Evolutionary conservation across 2,113 vertebrate genomes (phyloP).

Genomic region (Raja brachyura): DNA sequence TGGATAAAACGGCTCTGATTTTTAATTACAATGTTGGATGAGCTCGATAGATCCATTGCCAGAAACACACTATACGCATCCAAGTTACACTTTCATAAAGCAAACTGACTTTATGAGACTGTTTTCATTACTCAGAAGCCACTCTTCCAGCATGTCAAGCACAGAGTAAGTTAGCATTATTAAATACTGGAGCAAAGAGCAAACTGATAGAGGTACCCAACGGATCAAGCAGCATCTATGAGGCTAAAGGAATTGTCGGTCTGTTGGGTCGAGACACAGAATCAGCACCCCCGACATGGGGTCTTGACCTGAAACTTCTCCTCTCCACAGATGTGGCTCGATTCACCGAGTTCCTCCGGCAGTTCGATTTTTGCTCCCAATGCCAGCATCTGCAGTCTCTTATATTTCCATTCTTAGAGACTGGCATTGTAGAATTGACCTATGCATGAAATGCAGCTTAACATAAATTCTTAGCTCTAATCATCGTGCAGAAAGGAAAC

Average conservation of each 20-base stretch:
- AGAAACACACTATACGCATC: not conserved
- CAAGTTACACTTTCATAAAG: not conserved
- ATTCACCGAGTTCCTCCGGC: no score
- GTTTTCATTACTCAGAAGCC: not conserved
- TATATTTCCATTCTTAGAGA: not conserved
- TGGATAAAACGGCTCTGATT: not conserved
- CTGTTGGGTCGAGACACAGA: no score
- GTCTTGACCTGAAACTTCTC: no score
- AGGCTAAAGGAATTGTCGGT: no score
- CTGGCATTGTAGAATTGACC: not conserved
- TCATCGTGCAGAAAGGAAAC: not conserved
- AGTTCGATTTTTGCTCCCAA: no score
- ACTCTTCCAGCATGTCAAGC: not conserved
- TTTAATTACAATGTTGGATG: constrained; percentile 1
- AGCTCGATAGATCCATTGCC: not conserved
- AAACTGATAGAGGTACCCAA: no score
- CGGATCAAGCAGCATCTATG: no score
- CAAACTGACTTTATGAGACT: not conserved
- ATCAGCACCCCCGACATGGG: no score
- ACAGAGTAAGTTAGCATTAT: not conserved
- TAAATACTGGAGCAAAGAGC: not conserved
- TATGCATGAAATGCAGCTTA: not conserved
- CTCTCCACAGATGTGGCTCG: no score
- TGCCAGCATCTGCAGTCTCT: no score
- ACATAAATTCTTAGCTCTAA: not conserved